Percentiles rank a stretch among this genome's conserved stretches.
Evolutionary conservation across 2,797 vertebrate species (phyloP).

Genomic region (Parauchenoglanis ngamensis): DNA sequence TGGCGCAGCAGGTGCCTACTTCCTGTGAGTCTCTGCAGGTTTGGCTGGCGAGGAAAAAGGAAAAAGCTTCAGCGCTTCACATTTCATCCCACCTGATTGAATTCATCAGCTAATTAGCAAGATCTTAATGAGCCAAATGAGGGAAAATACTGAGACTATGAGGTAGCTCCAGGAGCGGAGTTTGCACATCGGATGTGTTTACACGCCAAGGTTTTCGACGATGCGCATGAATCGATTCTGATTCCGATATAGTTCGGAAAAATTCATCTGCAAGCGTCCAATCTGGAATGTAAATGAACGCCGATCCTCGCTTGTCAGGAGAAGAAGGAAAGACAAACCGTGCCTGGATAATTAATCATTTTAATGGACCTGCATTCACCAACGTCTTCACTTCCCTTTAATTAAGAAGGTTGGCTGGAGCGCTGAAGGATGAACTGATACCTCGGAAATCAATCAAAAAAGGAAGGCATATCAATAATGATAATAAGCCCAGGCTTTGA

Average conservation of each 20-base stretch:
- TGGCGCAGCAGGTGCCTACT: neutral
- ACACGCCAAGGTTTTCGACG: neutral
- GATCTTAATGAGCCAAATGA: neutral
- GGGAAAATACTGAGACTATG: neutral
- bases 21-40: neutral
- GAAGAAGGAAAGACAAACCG: neutral
- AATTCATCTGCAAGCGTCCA: neutral
- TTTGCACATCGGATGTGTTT: neutral
- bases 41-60: neutral
- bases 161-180: neutral
- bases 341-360: neutral
- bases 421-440: neutral
- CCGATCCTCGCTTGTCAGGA: neutral
- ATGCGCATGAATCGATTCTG: neutral
- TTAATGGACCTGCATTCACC: neutral
- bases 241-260: neutral
- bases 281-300: neutral
- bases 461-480: neutral
- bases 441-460: neutral
- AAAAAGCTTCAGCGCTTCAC: neutral
- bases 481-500: neutral
- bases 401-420: neutral
- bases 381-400: constrained; percentile 6
- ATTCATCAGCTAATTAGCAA: neutral
- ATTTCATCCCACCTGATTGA: neutral